Base-by-base conservation (phyloP, 1,140 invertebrate genomes). In the Cyclargus thomasi region DNA sequence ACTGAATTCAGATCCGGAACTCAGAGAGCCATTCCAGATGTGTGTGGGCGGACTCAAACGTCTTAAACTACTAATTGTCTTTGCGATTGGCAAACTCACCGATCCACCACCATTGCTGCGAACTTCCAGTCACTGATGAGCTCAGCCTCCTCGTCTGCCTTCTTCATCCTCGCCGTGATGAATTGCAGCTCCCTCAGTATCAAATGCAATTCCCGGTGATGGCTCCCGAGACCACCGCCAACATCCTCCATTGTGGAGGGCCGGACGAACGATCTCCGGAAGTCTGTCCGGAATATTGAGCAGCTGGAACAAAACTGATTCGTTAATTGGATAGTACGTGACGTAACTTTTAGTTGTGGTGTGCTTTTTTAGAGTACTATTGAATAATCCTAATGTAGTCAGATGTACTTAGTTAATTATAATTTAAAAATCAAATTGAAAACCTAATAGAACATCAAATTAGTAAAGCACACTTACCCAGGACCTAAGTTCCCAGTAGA, bases 81-180 rank as follows among this genome's bases (percentile, higher is more conserved):
- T 7, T 29, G 0, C 29, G 5, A 7, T 29, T 29, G 29, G 29
- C 4, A 5, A n/a, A 65, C 53, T 16, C 17, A 94, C 94, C 94
- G 94, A 92, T 99, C 98, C 79, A 99, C 97, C 77, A 99, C 98
- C 97, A 99, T 97, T 72, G 98, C 98, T 65, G 99, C 98, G 90
- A 99, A 99, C 90, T 99, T 99, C 99, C 99, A 99, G 88, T 99
- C 98, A 85, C 95, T 96, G 71, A 97, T 97, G 62, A 97, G 93
- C 81, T 98, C 97, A n/a, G 95, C 94, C 78, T 96, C 95, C 74
- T 97, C 96, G 79, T 98, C 97, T 64, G 96, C 94, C 85, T 97
- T 97, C 80, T 95, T 95, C 95, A 98, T 96, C 71, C 96, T 93
- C 76, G 93, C 93, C 14, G 97, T 98, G 80, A 99, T 99, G 91